Evolutionary conservation across 2,113 vertebrate genomes (phyloP).

Genomic region (Melanerpes aurifrons): DNA sequence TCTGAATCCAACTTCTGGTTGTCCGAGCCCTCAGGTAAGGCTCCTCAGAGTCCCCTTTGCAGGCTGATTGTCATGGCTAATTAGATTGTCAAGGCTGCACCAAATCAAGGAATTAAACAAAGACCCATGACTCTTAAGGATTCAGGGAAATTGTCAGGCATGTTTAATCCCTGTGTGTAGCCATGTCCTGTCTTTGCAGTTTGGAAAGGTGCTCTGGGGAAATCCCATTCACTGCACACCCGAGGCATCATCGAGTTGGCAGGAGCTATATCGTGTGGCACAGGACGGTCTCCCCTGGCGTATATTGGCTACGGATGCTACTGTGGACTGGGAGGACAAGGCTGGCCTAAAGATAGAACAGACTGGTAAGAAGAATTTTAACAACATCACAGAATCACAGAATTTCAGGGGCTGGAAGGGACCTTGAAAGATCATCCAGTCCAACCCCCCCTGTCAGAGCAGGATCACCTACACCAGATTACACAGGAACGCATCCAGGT

Average conservation of each 20-base stretch:
- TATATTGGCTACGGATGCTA: slow-evolving; percentile 90
- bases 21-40: neutral
- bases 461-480: too few relatives aligned
- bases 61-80: neutral
- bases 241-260: slow-evolving; percentile 85
- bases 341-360: slow-evolving; percentile 83
- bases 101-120: neutral
- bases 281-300: slow-evolving; percentile 77
- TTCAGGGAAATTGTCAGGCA: neutral
- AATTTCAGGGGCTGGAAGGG: too few relatives aligned
- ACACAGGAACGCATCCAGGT: too few relatives aligned
- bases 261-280: slow-evolving; percentile 84
- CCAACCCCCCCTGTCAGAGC: too few relatives aligned
- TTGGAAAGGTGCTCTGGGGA: slow-evolving; percentile 51
- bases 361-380: slow-evolving; percentile 83
- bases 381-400: too few relatives aligned
- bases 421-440: too few relatives aligned
- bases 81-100: neutral
- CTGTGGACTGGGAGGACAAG: slow-evolving; percentile 87
- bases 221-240: slow-evolving; percentile 72
- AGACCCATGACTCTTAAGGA: neutral
- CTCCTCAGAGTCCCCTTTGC: neutral
- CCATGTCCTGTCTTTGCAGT: slow-evolving; percentile 63
- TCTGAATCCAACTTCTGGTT: neutral
- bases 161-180: neutral